Percentiles rank a stretch among this genome's conserved stretches.
Evolutionary conservation across 2,113 vertebrate species (phyloP).

Genomic region (Prolemur simus): DNA sequence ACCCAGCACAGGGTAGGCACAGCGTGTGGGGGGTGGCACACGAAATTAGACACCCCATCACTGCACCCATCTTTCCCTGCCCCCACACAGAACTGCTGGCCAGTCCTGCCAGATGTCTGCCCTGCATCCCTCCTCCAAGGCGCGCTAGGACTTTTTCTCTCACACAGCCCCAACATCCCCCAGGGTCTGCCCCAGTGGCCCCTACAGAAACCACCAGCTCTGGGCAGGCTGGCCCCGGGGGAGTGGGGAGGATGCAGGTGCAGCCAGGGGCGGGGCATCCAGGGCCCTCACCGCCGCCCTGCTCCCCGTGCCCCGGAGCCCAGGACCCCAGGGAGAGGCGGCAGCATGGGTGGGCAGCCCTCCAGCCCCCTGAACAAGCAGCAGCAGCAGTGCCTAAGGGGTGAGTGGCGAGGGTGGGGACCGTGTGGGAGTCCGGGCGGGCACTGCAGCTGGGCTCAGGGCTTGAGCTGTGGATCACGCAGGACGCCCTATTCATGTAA

Average conservation of each 20-base stretch:
- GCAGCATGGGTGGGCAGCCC: slow-evolving; percentile 65
- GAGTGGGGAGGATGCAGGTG: slow-evolving; percentile 46
- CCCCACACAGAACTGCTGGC: neutral
- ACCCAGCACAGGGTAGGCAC: neutral
- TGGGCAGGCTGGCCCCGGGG: neutral
- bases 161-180: neutral
- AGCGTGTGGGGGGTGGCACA: neutral
- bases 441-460: neutral
- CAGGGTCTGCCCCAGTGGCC: neutral
- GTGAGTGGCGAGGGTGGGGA: slow-evolving; percentile 25
- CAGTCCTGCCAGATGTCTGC: neutral
- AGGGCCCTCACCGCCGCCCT: neutral
- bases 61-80: neutral
- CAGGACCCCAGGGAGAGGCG: neutral
- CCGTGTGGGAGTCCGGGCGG: neutral
- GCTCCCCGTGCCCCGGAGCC: neutral
- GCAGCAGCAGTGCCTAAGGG: slow-evolving; percentile 57
- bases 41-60: neutral
- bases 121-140: neutral
- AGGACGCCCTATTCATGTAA: neutral
- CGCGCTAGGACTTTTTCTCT: neutral
- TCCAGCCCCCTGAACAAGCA: slow-evolving; percentile 53
- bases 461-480: neutral
- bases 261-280: neutral
- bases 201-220: neutral